Evolutionary conservation across 2,888 invertebrate genomes (phyloP).

Genomic region (Andrena hattorfiana): DNA sequence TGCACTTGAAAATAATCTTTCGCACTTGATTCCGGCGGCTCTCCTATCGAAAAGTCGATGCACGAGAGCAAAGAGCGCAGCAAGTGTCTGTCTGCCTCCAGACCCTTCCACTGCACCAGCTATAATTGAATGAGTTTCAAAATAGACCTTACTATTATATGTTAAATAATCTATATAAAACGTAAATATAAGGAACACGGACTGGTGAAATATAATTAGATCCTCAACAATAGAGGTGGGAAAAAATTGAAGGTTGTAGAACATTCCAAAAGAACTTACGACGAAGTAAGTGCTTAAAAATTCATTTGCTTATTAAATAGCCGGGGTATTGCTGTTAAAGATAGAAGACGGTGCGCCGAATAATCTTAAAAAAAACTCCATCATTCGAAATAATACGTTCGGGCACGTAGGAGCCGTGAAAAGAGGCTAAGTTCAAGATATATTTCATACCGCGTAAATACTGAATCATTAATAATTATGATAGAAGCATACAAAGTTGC

Average conservation of each 20-base stretch:
- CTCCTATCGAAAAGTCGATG: constrained; percentile 91
- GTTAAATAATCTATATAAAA: constrained; percentile 27
- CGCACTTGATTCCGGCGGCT: constrained; percentile 87
- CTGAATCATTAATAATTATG: constrained; percentile 34
- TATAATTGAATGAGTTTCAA: constrained; percentile 84
- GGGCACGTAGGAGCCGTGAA: constrained; percentile 33
- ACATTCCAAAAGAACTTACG: constrained; percentile 1
- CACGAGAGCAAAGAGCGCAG: constrained; percentile 97
- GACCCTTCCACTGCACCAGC: constrained; percentile 96
- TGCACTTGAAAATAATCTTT: constrained; percentile 88
- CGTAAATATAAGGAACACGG: constrained; percentile 20
- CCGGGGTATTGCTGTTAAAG: neutral
- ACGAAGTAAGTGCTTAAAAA: constrained; percentile 3
- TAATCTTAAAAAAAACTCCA: constrained; percentile 8
- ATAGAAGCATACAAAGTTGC: constrained; percentile 6
- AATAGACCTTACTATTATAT: constrained; percentile 30
- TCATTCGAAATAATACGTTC: constrained; percentile 69
- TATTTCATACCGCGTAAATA: constrained; percentile 45
- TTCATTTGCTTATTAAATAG: constrained; percentile 14
- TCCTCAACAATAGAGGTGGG: constrained; percentile 28
- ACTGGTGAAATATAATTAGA: constrained; percentile 24
- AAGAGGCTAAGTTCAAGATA: constrained; percentile 58
- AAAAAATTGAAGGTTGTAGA: constrained; percentile 16
- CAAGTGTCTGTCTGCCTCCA: constrained; percentile 98
- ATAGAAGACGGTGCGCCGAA: neutral